Percentiles rank a stretch among this genome's conserved stretches.
phyloP scores from a whole-genome alignment of 2,888 invertebrate genomes.

The Loripinus fragilis region DNA sequence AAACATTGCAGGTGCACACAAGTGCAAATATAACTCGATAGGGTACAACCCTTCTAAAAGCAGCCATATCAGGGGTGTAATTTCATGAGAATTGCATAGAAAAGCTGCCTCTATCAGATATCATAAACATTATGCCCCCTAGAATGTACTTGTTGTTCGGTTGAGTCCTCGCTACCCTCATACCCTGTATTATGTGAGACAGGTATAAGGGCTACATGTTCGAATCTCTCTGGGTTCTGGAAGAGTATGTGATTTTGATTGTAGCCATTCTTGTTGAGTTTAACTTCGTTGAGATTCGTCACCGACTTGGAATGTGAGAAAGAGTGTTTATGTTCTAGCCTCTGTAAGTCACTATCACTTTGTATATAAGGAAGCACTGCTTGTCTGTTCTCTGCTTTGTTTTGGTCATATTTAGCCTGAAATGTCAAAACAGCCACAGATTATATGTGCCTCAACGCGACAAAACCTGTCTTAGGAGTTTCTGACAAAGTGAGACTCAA shows the following conservation, averaged over 20 bases:
- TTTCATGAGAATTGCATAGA: too few relatives aligned
- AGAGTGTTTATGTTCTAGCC: constrained; percentile 39
- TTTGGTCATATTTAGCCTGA: constrained; percentile 89
- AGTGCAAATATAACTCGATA: too few relatives aligned
- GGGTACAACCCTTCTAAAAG: too few relatives aligned
- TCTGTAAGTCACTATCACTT: constrained; percentile 62
- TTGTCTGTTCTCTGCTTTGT: constrained; percentile 85
- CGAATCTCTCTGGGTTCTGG: constrained; percentile 36
- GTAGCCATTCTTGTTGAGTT: constrained; percentile 33
- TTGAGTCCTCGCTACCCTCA: constrained; percentile 5
- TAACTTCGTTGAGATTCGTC: constrained; percentile 51
- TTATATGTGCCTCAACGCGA: too few relatives aligned
- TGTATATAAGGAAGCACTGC: constrained; percentile 85
- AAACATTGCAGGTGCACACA: too few relatives aligned
- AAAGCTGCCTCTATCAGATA: too few relatives aligned
- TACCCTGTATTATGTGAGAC: constrained; percentile 28
- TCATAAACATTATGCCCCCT: constrained; percentile 44
- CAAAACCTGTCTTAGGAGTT: too few relatives aligned
- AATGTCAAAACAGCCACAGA: constrained; percentile 52
- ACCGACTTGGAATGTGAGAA: constrained; percentile 68
- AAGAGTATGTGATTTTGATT: constrained; percentile 49
- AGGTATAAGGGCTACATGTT: constrained; percentile 53
- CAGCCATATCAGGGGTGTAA: too few relatives aligned
- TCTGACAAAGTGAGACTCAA: too few relatives aligned
- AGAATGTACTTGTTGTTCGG: constrained; percentile 29